These are phyloP conservation scores for Ochotona curzoniae DNA, from an alignment of 2,113 vertebrate species.

Conservation along the genomic window DNA sequence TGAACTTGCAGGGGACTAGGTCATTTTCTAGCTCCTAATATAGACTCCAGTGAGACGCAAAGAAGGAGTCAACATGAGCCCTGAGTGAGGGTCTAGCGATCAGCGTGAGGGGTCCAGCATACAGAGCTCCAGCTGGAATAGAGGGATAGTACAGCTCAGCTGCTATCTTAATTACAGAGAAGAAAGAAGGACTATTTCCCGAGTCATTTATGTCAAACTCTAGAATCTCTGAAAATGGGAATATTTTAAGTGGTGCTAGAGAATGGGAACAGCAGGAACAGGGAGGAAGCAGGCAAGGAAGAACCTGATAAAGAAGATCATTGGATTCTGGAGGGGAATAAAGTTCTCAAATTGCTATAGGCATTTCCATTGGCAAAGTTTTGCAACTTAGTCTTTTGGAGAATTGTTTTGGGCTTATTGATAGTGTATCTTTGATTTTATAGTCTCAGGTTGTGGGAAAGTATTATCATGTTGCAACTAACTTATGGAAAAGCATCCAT, in stretches of 20 bases:
- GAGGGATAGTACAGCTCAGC: neutral
- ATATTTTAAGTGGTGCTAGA: slow-evolving; percentile 38
- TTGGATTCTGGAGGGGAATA: neutral
- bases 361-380: slow-evolving; percentile 4
- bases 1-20: neutral
- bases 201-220: slow-evolving; percentile 17
- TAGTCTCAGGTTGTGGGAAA: neutral
- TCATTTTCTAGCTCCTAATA: slow-evolving; percentile 14
- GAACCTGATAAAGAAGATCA: slow-evolving; percentile 17
- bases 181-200: neutral
- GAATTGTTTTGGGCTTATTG: neutral
- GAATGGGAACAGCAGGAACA: slow-evolving; percentile 33
- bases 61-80: neutral
- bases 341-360: neutral
- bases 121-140: neutral
- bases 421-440: neutral
- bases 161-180: neutral
- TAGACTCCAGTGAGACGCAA: slow-evolving; percentile 18
- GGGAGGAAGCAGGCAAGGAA: slow-evolving; percentile 51
- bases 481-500: neutral
- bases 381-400: slow-evolving; percentile 20
- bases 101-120: neutral
- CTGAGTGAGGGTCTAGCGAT: neutral
- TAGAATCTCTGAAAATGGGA: slow-evolving; percentile 34
- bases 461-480: neutral